phyloP scores from a whole-genome alignment of 2,888 invertebrate species.

The Odiellus spinosus region DNA sequence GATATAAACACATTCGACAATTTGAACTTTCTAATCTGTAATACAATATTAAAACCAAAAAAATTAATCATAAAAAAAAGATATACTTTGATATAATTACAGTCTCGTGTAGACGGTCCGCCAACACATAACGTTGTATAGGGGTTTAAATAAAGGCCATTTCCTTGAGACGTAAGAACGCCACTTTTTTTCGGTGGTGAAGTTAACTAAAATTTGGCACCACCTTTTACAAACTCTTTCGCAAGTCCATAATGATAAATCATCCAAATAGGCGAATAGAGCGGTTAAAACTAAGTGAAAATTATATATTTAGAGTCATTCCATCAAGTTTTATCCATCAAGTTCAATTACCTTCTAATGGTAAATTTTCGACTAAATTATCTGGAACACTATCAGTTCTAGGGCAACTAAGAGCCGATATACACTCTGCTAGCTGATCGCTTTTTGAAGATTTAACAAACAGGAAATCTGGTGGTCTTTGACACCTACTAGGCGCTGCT shows the following conservation, averaged over 20 bases:
- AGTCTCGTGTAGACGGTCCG: conserved; percentile 49
- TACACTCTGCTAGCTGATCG: conserved; percentile 42
- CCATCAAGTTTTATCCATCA: too few species aligned
- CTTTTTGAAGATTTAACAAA: conserved; percentile 18
- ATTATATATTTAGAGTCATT: too few species aligned
- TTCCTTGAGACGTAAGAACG: conserved; percentile 52
- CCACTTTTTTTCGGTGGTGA: conserved; percentile 65
- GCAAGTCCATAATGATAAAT: conserved; percentile 75
- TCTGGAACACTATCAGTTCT: conserved; percentile 42
- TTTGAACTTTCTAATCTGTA: background rate
- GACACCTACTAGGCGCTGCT: conserved; percentile 13
- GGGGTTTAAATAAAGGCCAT: conserved; percentile 73
- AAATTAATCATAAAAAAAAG: conserved; percentile 7
- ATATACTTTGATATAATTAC: conserved; percentile 23
- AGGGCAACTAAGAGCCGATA: conserved; percentile 41
- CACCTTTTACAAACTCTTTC: conserved; percentile 73
- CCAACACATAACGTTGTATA: conserved; percentile 56
- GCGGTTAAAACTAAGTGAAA: conserved; percentile 50
- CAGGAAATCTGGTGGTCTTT: conserved; percentile 13
- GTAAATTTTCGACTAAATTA: conserved; percentile 50
- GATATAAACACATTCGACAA: background rate
- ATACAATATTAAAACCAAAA: background rate
- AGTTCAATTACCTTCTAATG: conserved; percentile 44
- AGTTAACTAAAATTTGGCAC: conserved; percentile 60
- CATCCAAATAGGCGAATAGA: conserved; percentile 77